Evolutionary conservation across 2,888 invertebrate genomes (phyloP).

Genomic region (Hypsopygia costalis): DNA sequence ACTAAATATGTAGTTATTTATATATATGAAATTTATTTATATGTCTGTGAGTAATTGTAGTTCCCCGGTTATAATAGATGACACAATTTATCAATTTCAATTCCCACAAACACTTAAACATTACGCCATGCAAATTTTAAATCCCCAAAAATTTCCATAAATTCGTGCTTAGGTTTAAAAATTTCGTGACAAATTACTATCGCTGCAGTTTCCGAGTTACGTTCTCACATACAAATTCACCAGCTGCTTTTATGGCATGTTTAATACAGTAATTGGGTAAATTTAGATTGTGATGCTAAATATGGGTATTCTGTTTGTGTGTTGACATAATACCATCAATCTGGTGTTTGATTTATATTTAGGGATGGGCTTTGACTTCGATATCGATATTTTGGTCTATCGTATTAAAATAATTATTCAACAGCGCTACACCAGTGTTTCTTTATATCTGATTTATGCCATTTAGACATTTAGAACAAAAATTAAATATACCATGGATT

Average conservation of each 20-base stretch:
- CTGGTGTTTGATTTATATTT: constrained; percentile 63
- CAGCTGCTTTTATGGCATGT: constrained; percentile 59
- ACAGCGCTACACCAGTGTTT: too few relatives aligned
- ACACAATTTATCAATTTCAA: neutral
- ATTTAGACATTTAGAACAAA: too few relatives aligned
- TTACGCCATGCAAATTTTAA: constrained; percentile 42
- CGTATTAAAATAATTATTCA: too few relatives aligned
- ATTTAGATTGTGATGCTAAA: constrained; percentile 73
- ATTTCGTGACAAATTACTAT: constrained; percentile 68
- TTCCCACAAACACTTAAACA: constrained; percentile 22
- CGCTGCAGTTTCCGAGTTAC: constrained; percentile 19
- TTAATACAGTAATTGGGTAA: constrained; percentile 71
- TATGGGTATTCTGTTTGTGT: constrained; percentile 63
- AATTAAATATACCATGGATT: too few relatives aligned
- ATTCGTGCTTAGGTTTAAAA: constrained; percentile 18
- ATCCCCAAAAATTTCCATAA: constrained; percentile 28
- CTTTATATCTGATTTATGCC: too few relatives aligned
- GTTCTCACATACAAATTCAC: constrained; percentile 58
- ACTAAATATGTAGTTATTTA: too few relatives aligned
- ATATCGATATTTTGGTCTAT: constrained; percentile 27
- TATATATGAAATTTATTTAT: too few relatives aligned
- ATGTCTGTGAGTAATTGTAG: too few relatives aligned
- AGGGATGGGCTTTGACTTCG: constrained; percentile 28
- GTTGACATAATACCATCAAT: constrained; percentile 80
- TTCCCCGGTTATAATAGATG: too few relatives aligned